phyloP scores from a whole-genome alignment of 2,113 vertebrate genomes.

The Tinamus guttatus region DNA sequence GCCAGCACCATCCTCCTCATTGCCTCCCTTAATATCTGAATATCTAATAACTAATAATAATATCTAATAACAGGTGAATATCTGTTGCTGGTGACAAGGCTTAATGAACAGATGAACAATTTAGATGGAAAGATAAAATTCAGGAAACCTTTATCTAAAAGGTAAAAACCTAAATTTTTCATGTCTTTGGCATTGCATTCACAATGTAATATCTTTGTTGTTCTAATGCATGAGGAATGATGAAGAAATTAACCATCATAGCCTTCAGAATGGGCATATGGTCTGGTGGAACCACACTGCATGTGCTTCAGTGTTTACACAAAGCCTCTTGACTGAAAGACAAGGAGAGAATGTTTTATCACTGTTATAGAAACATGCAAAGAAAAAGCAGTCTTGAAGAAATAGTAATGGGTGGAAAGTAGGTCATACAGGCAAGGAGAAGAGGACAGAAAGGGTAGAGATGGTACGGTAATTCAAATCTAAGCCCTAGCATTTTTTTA shows the following conservation, averaged over 20 bases:
- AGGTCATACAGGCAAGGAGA: rapidly evolving
- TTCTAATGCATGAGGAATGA: not conserved
- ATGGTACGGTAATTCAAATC: not conserved
- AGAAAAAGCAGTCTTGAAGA: not conserved
- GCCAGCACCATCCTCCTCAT: too few species aligned
- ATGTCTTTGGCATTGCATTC: not conserved
- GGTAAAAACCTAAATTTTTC: too few species aligned
- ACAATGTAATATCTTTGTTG: not conserved
- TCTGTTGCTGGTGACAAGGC: not conserved
- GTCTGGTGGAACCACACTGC: rapidly evolving
- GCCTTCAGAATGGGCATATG: not conserved
- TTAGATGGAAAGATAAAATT: not conserved
- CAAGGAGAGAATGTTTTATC: not conserved
- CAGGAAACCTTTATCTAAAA: not conserved
- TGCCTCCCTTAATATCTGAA: too few species aligned
- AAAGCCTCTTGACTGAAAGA: not conserved
- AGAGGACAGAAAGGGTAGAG: not conserved
- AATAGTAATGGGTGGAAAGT: not conserved
- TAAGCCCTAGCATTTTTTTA: not conserved
- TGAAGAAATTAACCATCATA: not conserved
- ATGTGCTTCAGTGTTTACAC: not conserved
- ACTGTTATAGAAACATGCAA: not conserved
- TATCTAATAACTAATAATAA: too few species aligned
- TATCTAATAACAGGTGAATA: too few species aligned
- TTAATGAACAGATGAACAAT: not conserved